Percentiles rank a stretch among this genome's conserved stretches.
phyloP scores from a whole-genome alignment of 2,888 invertebrate species.

The Drosophila diplacantha region DNA sequence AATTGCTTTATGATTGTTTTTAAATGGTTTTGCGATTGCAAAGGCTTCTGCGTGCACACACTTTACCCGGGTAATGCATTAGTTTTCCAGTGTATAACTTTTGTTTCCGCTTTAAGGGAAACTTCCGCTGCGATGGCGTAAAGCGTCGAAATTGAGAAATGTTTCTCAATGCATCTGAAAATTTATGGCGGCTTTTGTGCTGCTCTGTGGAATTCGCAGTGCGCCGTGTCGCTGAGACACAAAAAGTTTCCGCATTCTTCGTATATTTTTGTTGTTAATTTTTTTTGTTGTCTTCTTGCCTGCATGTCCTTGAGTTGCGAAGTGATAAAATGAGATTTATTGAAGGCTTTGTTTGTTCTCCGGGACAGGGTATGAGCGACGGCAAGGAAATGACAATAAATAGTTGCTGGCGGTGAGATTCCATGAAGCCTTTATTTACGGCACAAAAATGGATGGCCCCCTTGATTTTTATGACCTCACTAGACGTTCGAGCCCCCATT shows the following conservation, averaged over 20 bases:
- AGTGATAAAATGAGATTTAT: slow-evolving; percentile 71
- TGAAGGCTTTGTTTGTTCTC: slow-evolving; percentile 48
- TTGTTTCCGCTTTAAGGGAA: slow-evolving; percentile 14
- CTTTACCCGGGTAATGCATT: slow-evolving; percentile 9
- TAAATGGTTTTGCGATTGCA: slow-evolving; percentile 11
- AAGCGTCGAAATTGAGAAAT: slow-evolving; percentile 41
- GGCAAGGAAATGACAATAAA: slow-evolving; percentile 45
- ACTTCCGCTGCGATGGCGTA: slow-evolving; percentile 37
- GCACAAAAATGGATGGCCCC: slow-evolving; percentile 40
- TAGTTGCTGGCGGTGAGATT: slow-evolving; percentile 50
- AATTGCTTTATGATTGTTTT: slow-evolving; percentile 27
- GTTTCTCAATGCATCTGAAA: slow-evolving; percentile 46
- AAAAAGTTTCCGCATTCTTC: slow-evolving; percentile 26
- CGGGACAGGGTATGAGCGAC: slow-evolving; percentile 7
- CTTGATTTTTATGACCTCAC: slow-evolving; percentile 49
- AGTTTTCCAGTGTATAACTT: slow-evolving; percentile 28
- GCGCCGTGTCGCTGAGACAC: slow-evolving; percentile 18
- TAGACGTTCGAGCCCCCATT: slow-evolving; percentile 47
- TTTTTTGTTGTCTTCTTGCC: slow-evolving; percentile 23
- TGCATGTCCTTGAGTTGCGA: slow-evolving; percentile 49
- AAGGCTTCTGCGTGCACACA: no score
- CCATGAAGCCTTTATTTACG: slow-evolving; percentile 55
- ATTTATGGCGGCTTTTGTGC: slow-evolving; percentile 53
- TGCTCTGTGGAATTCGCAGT: slow-evolving; percentile 21
- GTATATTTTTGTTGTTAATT: slow-evolving; percentile 3